Conservation (phyloP, 2,113 vertebrate genomes). For the Chinchilla lanigera region DNA sequence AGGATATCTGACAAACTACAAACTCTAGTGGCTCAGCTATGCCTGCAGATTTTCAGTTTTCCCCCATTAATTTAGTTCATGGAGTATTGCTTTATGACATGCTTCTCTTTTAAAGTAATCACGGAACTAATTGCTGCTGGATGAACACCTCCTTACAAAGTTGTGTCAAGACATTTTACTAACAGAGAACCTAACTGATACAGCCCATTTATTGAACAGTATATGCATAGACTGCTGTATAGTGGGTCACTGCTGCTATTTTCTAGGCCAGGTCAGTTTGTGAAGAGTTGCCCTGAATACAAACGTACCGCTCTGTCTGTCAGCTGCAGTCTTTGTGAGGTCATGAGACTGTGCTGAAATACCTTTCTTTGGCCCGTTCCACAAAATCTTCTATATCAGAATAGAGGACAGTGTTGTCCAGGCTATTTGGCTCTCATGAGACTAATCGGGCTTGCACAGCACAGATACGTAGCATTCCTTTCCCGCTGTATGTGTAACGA, state of each 20-base stretch:
- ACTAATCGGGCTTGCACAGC: background rate
- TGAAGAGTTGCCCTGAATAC: background rate
- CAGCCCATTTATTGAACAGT: background rate
- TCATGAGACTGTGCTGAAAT: background rate
- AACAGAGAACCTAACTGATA: background rate
- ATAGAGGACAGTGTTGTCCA: background rate
- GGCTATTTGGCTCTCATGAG: background rate
- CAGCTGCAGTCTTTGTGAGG: background rate
- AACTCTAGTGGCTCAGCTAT: background rate
- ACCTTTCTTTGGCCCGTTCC: background rate
- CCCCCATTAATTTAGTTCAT: background rate
- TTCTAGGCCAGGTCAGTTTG: background rate
- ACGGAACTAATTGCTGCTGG: background rate
- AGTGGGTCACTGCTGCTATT: background rate
- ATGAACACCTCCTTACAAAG: background rate
- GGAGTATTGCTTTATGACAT: background rate
- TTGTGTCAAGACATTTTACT: background rate
- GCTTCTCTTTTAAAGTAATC: slow-evolving; percentile 18
- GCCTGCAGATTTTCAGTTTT: background rate
- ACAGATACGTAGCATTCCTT: background rate
- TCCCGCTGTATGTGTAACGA: background rate
- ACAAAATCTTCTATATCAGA: background rate
- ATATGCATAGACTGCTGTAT: background rate
- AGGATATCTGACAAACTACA: background rate
- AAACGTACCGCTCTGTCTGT: background rate